Evolutionary conservation across 2,797 vertebrate species (phyloP).

Genomic region (Hafferia zeledoni): DNA sequence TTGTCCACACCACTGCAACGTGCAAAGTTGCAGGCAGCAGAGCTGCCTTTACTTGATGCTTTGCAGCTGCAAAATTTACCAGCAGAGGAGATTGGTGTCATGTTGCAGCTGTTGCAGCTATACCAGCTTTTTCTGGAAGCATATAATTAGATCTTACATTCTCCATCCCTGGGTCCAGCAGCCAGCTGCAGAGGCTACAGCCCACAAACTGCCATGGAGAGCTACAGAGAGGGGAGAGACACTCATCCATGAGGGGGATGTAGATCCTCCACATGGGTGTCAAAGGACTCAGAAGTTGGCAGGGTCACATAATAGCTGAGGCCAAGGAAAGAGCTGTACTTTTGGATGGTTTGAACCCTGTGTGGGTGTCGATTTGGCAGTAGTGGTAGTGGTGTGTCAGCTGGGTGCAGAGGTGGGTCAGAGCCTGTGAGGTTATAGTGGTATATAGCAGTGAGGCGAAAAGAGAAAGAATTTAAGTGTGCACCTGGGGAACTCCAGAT

Average conservation of each 20-base stretch:
- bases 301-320: background rate
- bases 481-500: background rate
- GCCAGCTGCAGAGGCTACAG: background rate
- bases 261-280: background rate
- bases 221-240: background rate
- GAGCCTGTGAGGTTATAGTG: background rate
- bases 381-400: background rate
- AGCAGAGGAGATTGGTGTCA: background rate
- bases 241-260: background rate
- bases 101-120: background rate
- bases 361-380: background rate
- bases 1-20: background rate
- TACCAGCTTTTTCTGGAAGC: background rate
- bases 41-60: background rate
- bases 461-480: background rate
- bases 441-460: background rate
- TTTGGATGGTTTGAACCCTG: background rate
- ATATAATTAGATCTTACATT: background rate
- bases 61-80: background rate
- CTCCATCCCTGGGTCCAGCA: background rate
- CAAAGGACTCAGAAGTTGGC: background rate
- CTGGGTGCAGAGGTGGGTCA: background rate
- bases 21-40: background rate
- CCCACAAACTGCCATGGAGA: background rate
- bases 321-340: background rate